Percentiles rank a stretch among this genome's conserved stretches.
Conservation (phyloP, 2,888 invertebrate genomes). For the Boloria euphrosyne region DNA sequence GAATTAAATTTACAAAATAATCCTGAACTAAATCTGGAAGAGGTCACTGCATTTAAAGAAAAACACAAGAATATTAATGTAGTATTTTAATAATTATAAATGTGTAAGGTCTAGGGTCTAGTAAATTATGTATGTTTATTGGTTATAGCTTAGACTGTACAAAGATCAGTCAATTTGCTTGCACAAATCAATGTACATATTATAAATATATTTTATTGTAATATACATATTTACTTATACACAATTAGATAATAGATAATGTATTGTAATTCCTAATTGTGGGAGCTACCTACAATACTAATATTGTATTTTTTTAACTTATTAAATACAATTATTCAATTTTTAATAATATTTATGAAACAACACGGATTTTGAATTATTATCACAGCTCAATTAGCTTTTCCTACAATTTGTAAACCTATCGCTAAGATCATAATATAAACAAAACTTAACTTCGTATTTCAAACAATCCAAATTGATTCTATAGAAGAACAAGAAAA, state of each 20-base stretch:
- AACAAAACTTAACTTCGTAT: no score
- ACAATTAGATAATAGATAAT: constrained; percentile 7
- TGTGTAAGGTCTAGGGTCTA: constrained; percentile 1
- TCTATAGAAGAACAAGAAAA: no score
- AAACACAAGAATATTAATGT: constrained; percentile 51
- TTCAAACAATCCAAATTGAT: no score
- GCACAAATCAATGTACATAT: constrained; percentile 10
- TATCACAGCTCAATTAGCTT: no score
- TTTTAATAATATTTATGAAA: not conserved
- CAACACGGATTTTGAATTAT: no score
- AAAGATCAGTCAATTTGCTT: not conserved
- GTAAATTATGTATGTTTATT: constrained; percentile 5
- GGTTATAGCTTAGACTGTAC: not conserved
- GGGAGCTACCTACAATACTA: constrained; percentile 1
- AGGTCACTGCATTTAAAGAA: constrained; percentile 60
- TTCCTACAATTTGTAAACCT: no score
- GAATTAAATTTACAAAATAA: constrained; percentile 76
- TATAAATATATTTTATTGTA: not conserved
- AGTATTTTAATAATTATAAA: constrained; percentile 49
- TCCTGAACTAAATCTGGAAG: constrained; percentile 53
- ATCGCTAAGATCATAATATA: no score
- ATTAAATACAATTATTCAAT: constrained; percentile 5
- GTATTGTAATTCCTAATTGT: not conserved
- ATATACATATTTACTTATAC: constrained; percentile 2
- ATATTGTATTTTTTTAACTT: not conserved